phyloP scores from a whole-genome alignment of 2,888 invertebrate genomes.

The Biston betularia region DNA sequence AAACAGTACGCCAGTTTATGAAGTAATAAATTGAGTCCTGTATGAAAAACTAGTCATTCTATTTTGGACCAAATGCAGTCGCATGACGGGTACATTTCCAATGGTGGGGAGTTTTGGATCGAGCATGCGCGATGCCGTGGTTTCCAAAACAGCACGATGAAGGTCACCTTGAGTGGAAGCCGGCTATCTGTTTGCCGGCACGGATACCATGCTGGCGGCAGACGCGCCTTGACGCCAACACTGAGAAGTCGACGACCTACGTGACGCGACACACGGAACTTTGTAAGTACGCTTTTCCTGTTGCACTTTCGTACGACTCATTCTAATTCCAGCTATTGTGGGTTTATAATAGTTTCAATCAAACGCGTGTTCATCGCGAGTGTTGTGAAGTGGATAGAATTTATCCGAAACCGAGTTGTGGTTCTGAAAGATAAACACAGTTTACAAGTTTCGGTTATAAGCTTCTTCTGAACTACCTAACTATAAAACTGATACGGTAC shows the following conservation, averaged over 20 bases:
- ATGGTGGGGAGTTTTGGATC: slow-evolving; percentile 49
- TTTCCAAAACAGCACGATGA: slow-evolving; percentile 68
- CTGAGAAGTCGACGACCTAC: slow-evolving; percentile 47
- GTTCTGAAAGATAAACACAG: slow-evolving; percentile 4
- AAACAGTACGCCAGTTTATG: slow-evolving; percentile 8
- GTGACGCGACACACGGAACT: slow-evolving; percentile 58
- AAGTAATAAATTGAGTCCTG: slow-evolving; percentile 52
- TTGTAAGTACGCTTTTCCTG: slow-evolving; percentile 32
- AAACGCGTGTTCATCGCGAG: neutral
- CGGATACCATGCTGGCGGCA: slow-evolving; percentile 34
- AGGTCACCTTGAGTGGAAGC: slow-evolving; percentile 76
- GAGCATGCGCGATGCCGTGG: slow-evolving; percentile 75
- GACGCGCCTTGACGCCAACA: slow-evolving; percentile 38
- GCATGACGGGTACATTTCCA: slow-evolving; percentile 58
- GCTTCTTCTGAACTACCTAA: neutral
- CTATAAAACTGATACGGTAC: neutral
- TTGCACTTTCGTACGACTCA: slow-evolving; percentile 9
- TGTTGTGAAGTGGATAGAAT: neutral
- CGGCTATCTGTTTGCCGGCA: slow-evolving; percentile 36
- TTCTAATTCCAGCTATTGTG: slow-evolving; percentile 4
- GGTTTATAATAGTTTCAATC: neutral
- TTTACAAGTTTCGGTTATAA: slow-evolving; percentile 1
- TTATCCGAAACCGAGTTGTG: neutral
- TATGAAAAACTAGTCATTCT: slow-evolving; percentile 49
- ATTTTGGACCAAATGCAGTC: slow-evolving; percentile 47